phyloP scores from a whole-genome alignment of 2,888 invertebrate species.

The Gryllus longicercus region DNA sequence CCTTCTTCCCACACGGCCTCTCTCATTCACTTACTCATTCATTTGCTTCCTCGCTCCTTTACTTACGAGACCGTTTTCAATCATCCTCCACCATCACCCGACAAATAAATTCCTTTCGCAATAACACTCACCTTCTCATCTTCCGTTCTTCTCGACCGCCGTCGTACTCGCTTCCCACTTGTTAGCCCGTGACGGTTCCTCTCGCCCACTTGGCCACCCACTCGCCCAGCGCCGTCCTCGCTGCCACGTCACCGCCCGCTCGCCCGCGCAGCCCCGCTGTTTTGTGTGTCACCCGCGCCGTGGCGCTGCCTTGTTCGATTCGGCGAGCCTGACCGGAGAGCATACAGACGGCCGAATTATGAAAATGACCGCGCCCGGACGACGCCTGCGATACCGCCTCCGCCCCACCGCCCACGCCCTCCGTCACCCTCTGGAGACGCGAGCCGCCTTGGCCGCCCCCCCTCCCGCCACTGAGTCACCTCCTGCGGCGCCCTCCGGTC shows the following conservation, averaged over 20 bases:
- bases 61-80: too few species aligned
- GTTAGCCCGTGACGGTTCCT: conserved; percentile 19
- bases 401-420: not conserved
- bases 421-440: not conserved
- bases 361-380: conserved; percentile 50
- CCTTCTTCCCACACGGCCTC: too few species aligned
- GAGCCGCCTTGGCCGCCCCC: not conserved
- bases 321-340: conserved; percentile 45
- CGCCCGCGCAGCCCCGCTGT: conserved; percentile 28
- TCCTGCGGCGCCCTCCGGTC: too few species aligned
- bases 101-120: too few species aligned
- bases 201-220: conserved; percentile 23
- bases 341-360: conserved; percentile 61
- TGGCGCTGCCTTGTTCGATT: conserved; percentile 32
- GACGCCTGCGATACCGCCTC: not conserved
- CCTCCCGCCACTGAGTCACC: not conserved
- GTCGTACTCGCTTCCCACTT: too few species aligned
- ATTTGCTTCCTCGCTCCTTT: too few species aligned
- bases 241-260: not conserved
- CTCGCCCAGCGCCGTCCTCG: not conserved
- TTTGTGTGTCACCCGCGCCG: conserved; percentile 35
- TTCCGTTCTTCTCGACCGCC: too few species aligned
- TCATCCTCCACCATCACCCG: too few species aligned
- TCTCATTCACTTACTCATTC: too few species aligned
- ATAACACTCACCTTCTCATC: too few species aligned